Evolutionary conservation across 2,113 vertebrate genomes (phyloP), one percentile per base, ranked within the genome.

Genomic region (Potamarius usumacintae): DNA sequence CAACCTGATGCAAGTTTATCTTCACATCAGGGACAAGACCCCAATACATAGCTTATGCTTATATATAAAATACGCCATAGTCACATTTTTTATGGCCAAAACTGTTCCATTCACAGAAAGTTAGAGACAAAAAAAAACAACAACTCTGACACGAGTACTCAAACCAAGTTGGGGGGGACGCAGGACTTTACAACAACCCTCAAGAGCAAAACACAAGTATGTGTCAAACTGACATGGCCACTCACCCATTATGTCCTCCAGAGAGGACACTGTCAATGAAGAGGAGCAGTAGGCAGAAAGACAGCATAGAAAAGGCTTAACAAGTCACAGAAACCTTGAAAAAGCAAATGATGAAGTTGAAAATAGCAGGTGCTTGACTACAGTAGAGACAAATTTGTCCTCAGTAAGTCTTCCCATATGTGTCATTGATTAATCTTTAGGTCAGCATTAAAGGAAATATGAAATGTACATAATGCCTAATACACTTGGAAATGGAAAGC

Each of bases 201-300:
- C 78, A 85, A 74, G 69, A 86, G 83, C 58, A 90, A 90, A 86
- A 48, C 53, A 83, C 79, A 86, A 90, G 83, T 87, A 89, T 85
- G 82, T 87, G 89, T 88, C 86, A 86, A 86, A 72, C 86, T 52
- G 72, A 74, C 85, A 82, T 84, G 77, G 52, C 69, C 79, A 78
- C 86, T 90, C 83, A 57, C 79, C 89, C 83, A 86, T 90, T 84
- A 82, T 57, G 72, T 90, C 83, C 89, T 88, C 78, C 83, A 78
- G 83, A 90, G 83, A 57, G 67, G 67, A 72, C 50, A 58, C 83
- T 84, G 67, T 72, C 52, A 25, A 58, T 58, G 53, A 55, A 85
- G 83, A 77, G 60, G 53, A 76, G 71, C 85, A 85, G 42, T 67
- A 74, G 83, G 88, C 71, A 85, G 85, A 83, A 63, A 84, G 60